Conservation (phyloP, 1,140 invertebrate genomes). For the Daktulosphaira vitifoliae region DNA sequence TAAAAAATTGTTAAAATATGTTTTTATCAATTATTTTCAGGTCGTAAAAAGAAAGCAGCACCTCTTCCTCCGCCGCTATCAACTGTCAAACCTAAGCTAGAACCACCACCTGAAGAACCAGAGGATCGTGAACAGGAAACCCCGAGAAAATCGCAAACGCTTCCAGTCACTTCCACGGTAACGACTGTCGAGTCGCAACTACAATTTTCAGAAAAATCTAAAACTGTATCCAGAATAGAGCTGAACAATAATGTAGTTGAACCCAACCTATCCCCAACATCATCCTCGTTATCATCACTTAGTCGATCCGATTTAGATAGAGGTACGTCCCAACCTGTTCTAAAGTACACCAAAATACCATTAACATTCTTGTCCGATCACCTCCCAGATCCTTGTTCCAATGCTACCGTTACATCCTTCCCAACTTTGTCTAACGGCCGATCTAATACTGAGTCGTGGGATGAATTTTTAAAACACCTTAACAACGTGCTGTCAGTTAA, state of each 20-base stretch:
- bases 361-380: slow-evolving; percentile 13
- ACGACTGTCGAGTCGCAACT: slow-evolving; percentile 14
- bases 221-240: slow-evolving; percentile 31
- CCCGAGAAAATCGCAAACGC: slow-evolving; percentile 30
- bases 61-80: slow-evolving; percentile 37
- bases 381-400: no score
- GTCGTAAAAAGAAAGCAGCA: slow-evolving; percentile 40
- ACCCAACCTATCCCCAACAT: slow-evolving; percentile 22
- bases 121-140: slow-evolving; percentile 5
- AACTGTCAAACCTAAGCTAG: slow-evolving; percentile 13
- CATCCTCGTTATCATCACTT: slow-evolving; percentile 29
- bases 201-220: slow-evolving; percentile 22
- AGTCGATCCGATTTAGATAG: slow-evolving; percentile 30
- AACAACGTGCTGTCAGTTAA: slow-evolving; percentile 18
- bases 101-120: slow-evolving; percentile 34
- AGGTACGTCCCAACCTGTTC: slow-evolving; percentile 17
- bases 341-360: slow-evolving; percentile 27
- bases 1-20: no score
- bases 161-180: slow-evolving; percentile 17
- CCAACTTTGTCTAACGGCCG: no score
- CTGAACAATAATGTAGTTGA: slow-evolving; percentile 31
- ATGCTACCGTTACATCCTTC: no score
- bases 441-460: background rate
- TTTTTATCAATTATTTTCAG: slow-evolving; percentile 32
- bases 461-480: slow-evolving; percentile 14